phyloP scores from a whole-genome alignment of 2,888 invertebrate genomes.

The Alviniconcha strummeri region DNA sequence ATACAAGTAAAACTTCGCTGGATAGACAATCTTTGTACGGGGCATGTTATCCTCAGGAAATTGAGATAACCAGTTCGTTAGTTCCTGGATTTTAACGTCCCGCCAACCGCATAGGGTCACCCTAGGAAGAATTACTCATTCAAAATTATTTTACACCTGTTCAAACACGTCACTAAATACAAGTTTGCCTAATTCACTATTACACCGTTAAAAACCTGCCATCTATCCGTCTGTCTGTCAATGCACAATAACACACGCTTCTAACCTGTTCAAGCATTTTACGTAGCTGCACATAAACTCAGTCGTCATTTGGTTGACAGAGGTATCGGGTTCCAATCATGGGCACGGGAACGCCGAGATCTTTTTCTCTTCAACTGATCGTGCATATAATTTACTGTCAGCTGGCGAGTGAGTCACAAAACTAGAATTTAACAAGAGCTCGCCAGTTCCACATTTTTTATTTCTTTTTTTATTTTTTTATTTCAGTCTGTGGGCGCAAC shows the following conservation, averaged over 20 bases:
- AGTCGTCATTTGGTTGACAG: no score
- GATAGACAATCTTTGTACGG: neutral
- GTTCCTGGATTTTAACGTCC: no score
- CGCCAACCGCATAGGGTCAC: neutral
- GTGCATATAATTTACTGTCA: no score
- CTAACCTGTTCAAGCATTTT: no score
- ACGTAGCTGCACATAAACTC: no score
- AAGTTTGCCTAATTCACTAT: neutral
- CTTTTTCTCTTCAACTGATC: no score
- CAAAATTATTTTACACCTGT: neutral
- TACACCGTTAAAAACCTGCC: neutral
- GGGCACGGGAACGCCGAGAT: no score
- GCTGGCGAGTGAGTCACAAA: neutral
- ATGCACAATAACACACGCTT: no score
- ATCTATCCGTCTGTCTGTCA: no score
- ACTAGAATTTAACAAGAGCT: neutral
- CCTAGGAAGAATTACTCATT: neutral
- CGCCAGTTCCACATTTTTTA: neutral
- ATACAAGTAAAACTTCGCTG: neutral
- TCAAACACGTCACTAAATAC: neutral
- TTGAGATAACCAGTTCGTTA: neutral
- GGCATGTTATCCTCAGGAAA: neutral
- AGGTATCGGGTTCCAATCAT: no score
- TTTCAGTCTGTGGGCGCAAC: neutral
- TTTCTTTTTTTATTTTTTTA: no score